These are phyloP conservation scores for Aphaenogaster ashmeadi DNA, from an alignment of 1,140 invertebrate species.

Conservation along the genomic window DNA sequence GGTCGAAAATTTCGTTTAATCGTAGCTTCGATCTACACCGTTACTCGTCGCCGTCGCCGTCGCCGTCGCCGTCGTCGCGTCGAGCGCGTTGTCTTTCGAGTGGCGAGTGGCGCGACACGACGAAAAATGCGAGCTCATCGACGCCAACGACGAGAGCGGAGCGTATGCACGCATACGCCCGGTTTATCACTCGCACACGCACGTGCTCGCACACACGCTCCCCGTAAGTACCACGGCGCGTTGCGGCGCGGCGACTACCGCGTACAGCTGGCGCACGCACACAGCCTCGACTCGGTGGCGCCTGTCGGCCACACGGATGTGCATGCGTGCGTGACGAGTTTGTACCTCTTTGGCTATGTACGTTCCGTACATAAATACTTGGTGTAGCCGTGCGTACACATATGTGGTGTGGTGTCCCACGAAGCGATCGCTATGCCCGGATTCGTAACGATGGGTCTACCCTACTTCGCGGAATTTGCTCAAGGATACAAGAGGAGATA, in stretches of 20 bases:
- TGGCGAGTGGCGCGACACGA: conserved; percentile 32
- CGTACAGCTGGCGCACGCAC: conserved; percentile 49
- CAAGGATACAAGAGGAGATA: background rate
- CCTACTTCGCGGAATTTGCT: conserved; percentile 7
- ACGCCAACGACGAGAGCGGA: conserved; percentile 63
- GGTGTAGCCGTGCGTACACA: background rate
- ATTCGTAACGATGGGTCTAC: background rate
- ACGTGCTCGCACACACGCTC: background rate
- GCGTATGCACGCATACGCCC: conserved; percentile 67
- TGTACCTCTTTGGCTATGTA: conserved; percentile 66
- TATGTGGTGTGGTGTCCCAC: background rate
- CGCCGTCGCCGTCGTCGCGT: background rate
- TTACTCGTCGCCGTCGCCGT: background rate
- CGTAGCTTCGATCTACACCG: background rate
- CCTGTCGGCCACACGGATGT: conserved; percentile 83
- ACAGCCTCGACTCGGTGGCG: conserved; percentile 79
- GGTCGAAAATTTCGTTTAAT: background rate
- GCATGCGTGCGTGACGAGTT: conserved; percentile 84
- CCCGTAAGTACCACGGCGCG: conserved; percentile 16
- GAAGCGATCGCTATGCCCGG: conserved; percentile 25
- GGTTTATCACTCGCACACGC: conserved; percentile 53
- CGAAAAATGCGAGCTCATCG: conserved; percentile 76
- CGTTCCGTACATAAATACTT: conserved; percentile 65
- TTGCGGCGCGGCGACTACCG: background rate
- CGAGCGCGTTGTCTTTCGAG: conserved; percentile 51